Conservation (phyloP, 2,797 vertebrate genomes). For the Mycteria americana region DNA sequence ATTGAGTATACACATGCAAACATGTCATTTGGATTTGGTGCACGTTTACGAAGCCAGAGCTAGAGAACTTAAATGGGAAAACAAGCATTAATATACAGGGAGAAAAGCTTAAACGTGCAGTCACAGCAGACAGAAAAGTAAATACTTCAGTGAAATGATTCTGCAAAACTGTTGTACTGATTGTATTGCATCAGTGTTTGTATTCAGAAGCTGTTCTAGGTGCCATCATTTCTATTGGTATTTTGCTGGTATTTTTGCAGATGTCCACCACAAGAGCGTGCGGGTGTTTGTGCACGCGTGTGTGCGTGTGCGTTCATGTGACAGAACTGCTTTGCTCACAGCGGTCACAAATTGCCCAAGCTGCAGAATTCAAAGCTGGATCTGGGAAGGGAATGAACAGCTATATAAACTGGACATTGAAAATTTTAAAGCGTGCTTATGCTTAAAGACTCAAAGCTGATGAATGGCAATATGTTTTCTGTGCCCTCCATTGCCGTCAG, state of each 20-base stretch:
- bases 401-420: background rate
- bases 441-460: background rate
- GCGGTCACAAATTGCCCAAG: background rate
- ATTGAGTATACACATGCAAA: slow-evolving; percentile 64
- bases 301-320: background rate
- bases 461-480: background rate
- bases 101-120: background rate
- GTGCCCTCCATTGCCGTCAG: background rate
- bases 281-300: fast-evolving
- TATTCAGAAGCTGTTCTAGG: background rate
- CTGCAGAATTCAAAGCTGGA: background rate
- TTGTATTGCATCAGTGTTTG: background rate
- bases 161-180: background rate
- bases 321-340: background rate
- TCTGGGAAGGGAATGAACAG: background rate
- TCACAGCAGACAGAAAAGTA: background rate
- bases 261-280: background rate
- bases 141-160: background rate
- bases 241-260: background rate
- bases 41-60: slow-evolving; percentile 31
- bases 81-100: background rate
- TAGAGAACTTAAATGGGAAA: slow-evolving; percentile 13
- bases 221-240: background rate
- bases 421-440: background rate
- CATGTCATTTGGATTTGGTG: slow-evolving; percentile 54